These are phyloP conservation scores for Apteryx mantelli DNA, from an alignment of 2,113 vertebrate species.

Conservation along the genomic window DNA sequence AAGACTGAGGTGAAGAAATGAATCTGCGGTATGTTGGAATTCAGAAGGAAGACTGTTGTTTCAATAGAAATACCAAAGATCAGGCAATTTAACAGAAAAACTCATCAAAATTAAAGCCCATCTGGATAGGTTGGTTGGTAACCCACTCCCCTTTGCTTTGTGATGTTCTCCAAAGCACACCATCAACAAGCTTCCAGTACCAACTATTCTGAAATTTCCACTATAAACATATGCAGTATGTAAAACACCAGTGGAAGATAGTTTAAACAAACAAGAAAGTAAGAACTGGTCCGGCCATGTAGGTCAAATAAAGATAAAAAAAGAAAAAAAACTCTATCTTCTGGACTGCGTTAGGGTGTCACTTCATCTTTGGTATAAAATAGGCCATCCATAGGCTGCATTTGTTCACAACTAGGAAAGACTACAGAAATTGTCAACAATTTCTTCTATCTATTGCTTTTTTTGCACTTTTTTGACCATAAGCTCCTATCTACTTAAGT, in stretches of 20 bases:
- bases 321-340: slow-evolving; percentile 79
- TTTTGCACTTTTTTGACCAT: slow-evolving; percentile 90
- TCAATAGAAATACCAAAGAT: slow-evolving; percentile 64
- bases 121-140: slow-evolving; percentile 31
- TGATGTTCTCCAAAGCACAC: slow-evolving; percentile 48
- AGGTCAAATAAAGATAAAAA: slow-evolving; percentile 87
- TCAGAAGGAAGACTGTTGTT: slow-evolving; percentile 78
- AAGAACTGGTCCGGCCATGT: slow-evolving; percentile 94
- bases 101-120: slow-evolving; percentile 52
- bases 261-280: slow-evolving; percentile 84
- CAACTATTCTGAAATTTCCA: slow-evolving; percentile 65
- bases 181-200: slow-evolving; percentile 30
- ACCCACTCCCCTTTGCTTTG: slow-evolving; percentile 15
- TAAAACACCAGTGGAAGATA: slow-evolving; percentile 86
- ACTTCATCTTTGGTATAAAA: slow-evolving; percentile 99
- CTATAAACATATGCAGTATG: slow-evolving; percentile 71
- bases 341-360: slow-evolving; percentile 87
- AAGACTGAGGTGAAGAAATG: slow-evolving; percentile 65
- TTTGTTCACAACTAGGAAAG: slow-evolving; percentile 98
- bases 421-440: slow-evolving; percentile 99
- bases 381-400: slow-evolving; percentile 97
- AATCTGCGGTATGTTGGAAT: slow-evolving; percentile 28
- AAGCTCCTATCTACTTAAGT: slow-evolving; percentile 93
- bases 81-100: slow-evolving; percentile 63
- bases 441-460: slow-evolving; percentile 99